phyloP scores from a whole-genome alignment of 2,888 invertebrate species.

The Gastrophysa polygoni region DNA sequence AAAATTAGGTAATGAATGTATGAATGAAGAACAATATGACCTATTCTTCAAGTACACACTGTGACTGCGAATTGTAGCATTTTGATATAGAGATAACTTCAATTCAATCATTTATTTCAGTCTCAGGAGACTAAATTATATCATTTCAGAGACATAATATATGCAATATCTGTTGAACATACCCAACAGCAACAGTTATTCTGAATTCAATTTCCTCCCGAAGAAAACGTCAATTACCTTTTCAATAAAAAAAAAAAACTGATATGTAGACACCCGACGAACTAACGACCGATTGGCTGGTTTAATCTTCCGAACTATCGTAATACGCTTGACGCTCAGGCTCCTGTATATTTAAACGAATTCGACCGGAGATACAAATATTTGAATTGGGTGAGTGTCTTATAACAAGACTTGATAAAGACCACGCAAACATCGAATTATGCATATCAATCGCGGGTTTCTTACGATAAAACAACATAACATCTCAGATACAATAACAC shows the following conservation, averaged over 20 bases:
- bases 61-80: too few species aligned
- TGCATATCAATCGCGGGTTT: conserved; percentile 10
- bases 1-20: too few species aligned
- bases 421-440: conserved; percentile 17
- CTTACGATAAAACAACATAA: conserved; percentile 5
- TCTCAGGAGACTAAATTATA: too few species aligned
- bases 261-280: background rate
- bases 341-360: conserved; percentile 23
- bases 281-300: background rate
- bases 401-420: conserved; percentile 21
- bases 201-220: too few species aligned
- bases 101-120: too few species aligned
- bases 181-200: too few species aligned
- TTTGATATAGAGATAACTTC: too few species aligned
- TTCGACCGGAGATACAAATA: conserved; percentile 15
- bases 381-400: conserved; percentile 15
- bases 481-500: conserved; percentile 18
- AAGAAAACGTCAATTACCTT: too few species aligned
- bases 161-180: too few species aligned
- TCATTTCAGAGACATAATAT: too few species aligned
- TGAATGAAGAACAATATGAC: too few species aligned
- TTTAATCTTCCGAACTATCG: conserved; percentile 7
- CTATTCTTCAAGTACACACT: too few species aligned
- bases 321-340: conserved; percentile 16
- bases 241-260: background rate